Percentiles rank a stretch among this genome's conserved stretches.
phyloP scores from a whole-genome alignment of 2,888 invertebrate genomes.

The Nymphalis urticae region DNA sequence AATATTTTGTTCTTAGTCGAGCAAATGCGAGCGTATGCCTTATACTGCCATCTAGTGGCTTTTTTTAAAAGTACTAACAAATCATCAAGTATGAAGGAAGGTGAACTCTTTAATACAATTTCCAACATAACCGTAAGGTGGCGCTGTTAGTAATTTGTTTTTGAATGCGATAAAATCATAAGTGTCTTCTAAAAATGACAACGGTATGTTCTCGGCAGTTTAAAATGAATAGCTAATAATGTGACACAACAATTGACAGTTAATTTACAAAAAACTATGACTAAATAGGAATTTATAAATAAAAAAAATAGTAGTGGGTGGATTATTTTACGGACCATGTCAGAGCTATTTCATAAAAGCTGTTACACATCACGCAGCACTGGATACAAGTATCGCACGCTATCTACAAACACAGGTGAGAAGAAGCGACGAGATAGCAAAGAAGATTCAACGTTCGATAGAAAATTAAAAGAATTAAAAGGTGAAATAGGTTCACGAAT shows the following conservation, averaged over 20 bases:
- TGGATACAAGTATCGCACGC: slow-evolving; percentile 69
- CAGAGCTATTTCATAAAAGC: slow-evolving; percentile 61
- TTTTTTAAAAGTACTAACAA: background rate
- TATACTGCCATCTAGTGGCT: background rate
- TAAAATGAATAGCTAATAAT: too few relatives aligned
- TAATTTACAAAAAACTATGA: background rate
- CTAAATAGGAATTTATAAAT: background rate
- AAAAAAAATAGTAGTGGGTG: background rate
- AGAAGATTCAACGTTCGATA: slow-evolving; percentile 53
- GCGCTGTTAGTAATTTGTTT: background rate
- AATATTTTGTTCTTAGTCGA: too few relatives aligned
- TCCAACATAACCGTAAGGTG: background rate
- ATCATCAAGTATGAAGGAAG: background rate
- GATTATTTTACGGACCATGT: slow-evolving; percentile 47
- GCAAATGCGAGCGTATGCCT: too few relatives aligned
- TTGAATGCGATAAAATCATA: too few relatives aligned
- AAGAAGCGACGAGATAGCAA: slow-evolving; percentile 46
- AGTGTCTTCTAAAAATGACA: too few relatives aligned
- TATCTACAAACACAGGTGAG: slow-evolving; percentile 68
- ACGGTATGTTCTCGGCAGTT: too few relatives aligned
- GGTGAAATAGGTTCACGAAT: slow-evolving; percentile 55
- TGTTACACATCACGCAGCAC: slow-evolving; percentile 64
- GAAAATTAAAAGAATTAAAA: slow-evolving; percentile 60
- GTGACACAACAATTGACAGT: too few relatives aligned
- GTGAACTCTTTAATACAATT: background rate